Percentiles rank a stretch among this genome's conserved stretches.
These are phyloP conservation scores for Nasua narica DNA, from an alignment of 2,797 vertebrate genomes.

Conservation along the genomic window DNA sequence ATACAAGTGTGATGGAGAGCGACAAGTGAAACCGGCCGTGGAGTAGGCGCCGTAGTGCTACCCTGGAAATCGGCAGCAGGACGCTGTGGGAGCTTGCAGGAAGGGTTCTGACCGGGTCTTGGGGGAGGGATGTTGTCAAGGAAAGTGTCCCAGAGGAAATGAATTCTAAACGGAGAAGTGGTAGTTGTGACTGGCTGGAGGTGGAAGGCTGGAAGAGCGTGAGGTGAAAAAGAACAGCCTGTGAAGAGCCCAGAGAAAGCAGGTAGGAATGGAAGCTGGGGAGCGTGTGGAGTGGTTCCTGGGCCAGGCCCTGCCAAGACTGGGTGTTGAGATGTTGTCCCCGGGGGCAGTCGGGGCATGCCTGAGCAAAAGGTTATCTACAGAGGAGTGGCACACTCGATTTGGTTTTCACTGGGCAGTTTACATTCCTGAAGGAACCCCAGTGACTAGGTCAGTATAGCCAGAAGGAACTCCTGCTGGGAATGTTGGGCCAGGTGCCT, in stretches of 20 bases:
- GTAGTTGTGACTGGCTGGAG: not conserved
- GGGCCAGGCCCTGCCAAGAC: not conserved
- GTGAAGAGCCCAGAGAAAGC: not conserved
- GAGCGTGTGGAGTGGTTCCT: not conserved
- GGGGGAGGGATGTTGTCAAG: not conserved
- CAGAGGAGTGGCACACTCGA: not conserved
- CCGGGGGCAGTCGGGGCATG: fast-evolving
- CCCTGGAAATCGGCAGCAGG: not conserved
- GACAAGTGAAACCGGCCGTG: not conserved
- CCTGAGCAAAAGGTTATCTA: not conserved
- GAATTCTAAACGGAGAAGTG: not conserved
- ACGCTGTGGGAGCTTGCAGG: not conserved
- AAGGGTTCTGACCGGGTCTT: not conserved
- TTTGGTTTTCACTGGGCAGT: not conserved
- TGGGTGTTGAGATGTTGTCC: not conserved
- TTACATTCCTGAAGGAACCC: not conserved
- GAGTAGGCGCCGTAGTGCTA: not conserved
- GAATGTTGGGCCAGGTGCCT: not conserved
- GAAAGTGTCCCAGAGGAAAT: not conserved
- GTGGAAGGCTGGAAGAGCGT: not conserved
- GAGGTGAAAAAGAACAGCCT: not conserved
- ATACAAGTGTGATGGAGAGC: not conserved
- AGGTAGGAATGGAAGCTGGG: fast-evolving
- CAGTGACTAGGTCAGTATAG: not conserved
- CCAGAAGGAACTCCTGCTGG: not conserved